phyloP scores from a whole-genome alignment of 35 echinoderm and acorn worm species.

The Heliocidaris tuberculata region DNA sequence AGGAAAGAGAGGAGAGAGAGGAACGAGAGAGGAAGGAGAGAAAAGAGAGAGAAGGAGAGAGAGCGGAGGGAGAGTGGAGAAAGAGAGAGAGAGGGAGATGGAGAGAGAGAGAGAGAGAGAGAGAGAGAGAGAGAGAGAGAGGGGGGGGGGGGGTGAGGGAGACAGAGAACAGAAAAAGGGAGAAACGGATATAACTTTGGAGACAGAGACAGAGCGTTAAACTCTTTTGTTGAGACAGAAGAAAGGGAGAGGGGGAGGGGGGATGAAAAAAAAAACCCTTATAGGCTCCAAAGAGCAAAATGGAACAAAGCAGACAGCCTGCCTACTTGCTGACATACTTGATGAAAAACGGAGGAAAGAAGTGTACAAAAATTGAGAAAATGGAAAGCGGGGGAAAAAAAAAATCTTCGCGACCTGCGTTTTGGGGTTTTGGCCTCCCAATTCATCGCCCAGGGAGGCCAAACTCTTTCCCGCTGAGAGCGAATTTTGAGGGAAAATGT shows the following conservation, averaged over 20 bases:
- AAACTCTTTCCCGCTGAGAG: background rate
- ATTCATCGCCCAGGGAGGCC: conserved; percentile 29
- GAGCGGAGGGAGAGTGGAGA: too few relatives aligned
- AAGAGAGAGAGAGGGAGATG: too few relatives aligned
- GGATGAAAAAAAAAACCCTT: background rate
- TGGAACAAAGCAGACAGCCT: background rate
- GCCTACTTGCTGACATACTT: conserved; percentile 11
- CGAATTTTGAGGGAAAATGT: conserved; percentile 26
- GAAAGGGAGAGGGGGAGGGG: too few relatives aligned
- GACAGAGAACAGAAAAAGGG: background rate
- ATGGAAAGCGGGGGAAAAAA: background rate
- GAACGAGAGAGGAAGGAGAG: background rate
- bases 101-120: background rate
- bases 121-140: background rate
- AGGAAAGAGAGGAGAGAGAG: background rate
- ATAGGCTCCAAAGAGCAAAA: background rate
- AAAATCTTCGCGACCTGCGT: background rate
- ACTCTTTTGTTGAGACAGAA: too few relatives aligned
- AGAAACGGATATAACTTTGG: background rate
- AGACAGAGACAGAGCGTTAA: too few relatives aligned
- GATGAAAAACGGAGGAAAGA: background rate
- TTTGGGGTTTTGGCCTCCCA: conserved; percentile 28
- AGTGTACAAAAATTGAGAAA: background rate
- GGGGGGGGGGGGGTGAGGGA: too few relatives aligned
- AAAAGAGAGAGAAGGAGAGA: background rate